Evolutionary conservation across 2,888 invertebrate genomes (phyloP).

Genomic region (Parthenolecanium corni): DNA sequence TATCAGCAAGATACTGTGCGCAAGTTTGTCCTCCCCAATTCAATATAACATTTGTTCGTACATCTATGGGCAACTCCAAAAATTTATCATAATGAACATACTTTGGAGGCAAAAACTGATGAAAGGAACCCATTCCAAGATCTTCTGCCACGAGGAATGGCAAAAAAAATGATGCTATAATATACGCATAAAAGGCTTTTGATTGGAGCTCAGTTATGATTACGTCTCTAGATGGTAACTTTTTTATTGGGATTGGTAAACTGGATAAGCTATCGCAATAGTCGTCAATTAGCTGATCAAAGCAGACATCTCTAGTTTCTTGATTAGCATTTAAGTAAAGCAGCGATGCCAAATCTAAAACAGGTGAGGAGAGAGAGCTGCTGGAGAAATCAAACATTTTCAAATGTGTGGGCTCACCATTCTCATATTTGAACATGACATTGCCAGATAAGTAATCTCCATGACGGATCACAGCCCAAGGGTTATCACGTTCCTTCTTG

Average conservation of each 20-base stretch:
- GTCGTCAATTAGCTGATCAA: neutral
- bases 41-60: neutral
- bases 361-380: neutral
- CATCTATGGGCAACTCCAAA: neutral
- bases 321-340: conserved; percentile 1
- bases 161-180: neutral
- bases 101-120: neutral
- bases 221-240: neutral
- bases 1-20: neutral
- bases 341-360: neutral
- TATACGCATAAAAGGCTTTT: neutral
- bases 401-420: neutral
- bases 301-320: neutral
- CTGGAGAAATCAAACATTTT: neutral
- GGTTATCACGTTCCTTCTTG: neutral
- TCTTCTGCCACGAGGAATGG: neutral
- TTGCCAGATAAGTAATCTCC: neutral
- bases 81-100: neutral
- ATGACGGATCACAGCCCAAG: neutral
- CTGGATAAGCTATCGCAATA: neutral
- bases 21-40: neutral
- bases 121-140: neutral
- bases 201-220: neutral
- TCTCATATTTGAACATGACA: neutral
- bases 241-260: neutral